These are phyloP conservation scores for Selenia dentaria DNA, from an alignment of 2,888 invertebrate genomes.

Conservation along the genomic window DNA sequence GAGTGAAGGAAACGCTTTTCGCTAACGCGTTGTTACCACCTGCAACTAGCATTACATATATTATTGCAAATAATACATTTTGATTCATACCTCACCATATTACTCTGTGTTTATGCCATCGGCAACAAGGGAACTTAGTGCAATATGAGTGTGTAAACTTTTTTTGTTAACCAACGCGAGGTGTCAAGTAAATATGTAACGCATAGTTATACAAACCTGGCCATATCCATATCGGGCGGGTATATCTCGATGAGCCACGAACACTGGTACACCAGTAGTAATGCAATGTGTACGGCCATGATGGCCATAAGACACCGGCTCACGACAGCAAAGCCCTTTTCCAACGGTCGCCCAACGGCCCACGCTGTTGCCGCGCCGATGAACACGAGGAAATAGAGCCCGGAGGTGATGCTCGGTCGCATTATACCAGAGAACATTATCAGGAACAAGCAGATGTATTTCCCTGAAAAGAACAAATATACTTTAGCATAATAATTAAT, in stretches of 20 bases:
- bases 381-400: conserved; percentile 94
- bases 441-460: conserved; percentile 86
- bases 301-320: conserved; percentile 89
- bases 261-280: conserved; percentile 93
- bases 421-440: conserved; percentile 90
- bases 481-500: too few species aligned
- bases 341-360: conserved; percentile 91
- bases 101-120: too few species aligned
- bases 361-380: conserved; percentile 94
- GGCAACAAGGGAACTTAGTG: too few species aligned
- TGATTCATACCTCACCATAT: too few species aligned
- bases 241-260: conserved; percentile 91
- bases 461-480: conserved; percentile 73
- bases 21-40: too few species aligned
- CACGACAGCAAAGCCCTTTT: conserved; percentile 90
- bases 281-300: conserved; percentile 89
- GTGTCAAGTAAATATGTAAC: too few species aligned
- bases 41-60: too few species aligned
- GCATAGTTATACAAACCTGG: conserved; percentile 88
- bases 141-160: too few species aligned
- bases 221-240: conserved; percentile 87
- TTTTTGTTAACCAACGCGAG: too few species aligned
- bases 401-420: conserved; percentile 92
- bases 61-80: too few species aligned
- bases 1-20: too few species aligned